phyloP scores from a whole-genome alignment of 1,140 invertebrate species.

The Panagrolaimus sp. region DNA sequence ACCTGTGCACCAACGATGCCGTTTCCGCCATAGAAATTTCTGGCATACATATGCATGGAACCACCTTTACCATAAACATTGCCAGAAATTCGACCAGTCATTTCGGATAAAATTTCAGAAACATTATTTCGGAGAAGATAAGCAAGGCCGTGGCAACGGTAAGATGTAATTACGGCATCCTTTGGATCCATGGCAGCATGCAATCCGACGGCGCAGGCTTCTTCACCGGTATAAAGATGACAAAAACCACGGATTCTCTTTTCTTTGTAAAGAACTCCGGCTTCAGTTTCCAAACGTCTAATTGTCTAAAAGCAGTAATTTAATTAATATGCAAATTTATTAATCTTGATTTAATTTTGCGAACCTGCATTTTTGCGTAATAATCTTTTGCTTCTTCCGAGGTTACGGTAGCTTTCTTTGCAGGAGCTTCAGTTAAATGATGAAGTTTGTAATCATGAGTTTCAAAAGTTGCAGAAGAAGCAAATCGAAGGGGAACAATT shows the following conservation, averaged over 20 bases:
- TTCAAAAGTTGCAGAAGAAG: background rate
- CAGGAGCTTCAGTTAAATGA: conserved; percentile 64
- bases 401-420: conserved; percentile 67
- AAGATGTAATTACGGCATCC: conserved; percentile 88
- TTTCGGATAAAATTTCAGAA: conserved; percentile 75
- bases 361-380: conserved; percentile 67
- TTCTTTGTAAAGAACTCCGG: conserved; percentile 87
- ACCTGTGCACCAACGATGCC: conserved; percentile 96
- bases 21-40: conserved; percentile 91
- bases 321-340: background rate
- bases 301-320: conserved; percentile 67
- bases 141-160: conserved; percentile 90
- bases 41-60: conserved; percentile 66
- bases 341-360: background rate
- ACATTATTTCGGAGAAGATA: conserved; percentile 78
- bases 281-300: conserved; percentile 80
- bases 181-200: conserved; percentile 70
- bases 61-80: conserved; percentile 84
- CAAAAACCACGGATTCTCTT: conserved; percentile 92
- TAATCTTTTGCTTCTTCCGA: conserved; percentile 74
- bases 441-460: conserved; percentile 38
- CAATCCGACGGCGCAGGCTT: conserved; percentile 72
- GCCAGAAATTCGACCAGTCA: conserved; percentile 72
- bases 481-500: background rate
- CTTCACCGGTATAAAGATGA: conserved; percentile 90